Base-by-base conservation (phyloP, 2,113 vertebrate genomes). In the Thalassoma bifasciatum region DNA sequence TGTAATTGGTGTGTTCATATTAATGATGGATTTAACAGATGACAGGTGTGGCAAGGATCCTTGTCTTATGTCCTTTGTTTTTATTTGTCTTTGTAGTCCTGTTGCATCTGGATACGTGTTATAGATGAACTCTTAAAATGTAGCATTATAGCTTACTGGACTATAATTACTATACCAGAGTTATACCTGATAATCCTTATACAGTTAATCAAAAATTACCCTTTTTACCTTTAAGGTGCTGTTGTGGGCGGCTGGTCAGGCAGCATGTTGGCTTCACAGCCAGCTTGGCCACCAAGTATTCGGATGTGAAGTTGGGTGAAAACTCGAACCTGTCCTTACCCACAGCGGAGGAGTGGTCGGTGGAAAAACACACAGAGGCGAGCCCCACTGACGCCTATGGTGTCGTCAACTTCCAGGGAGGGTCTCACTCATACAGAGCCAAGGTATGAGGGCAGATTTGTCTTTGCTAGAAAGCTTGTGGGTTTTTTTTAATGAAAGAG, bases 351-450 rank as follows among this genome's bases (percentile, higher is more conserved):
- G 95, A 97, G 73, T 99, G 98, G 98, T 95, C 96, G 8, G 96
- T 99, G 93, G 97, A 99, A 91, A 97, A 96, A 90, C 96, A 99
- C 87, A 99, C 98, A 17, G 96, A 97, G 87, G 95, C 96, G 81
- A 96, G 95, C 83, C 95, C 97, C 88, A 98, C 96, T 13, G 98
- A 99, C 84, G 95, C 98, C 86, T 99, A 97, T 14, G 98, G 98
- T 72, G 94, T 99, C 93, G 95, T 99, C 93, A 98, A 99, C 93
- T 99, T 99, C 86, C 98, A 99, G 95, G 98, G 98, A 77, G 98
- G 98, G 82, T 98, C 98, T 81, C 98, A 99, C 93, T 99, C 98
- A 8, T 99, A 99, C 92, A 95, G 97, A 92, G 96, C 98, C 89
- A 99, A 99, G 97, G 98, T 96, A 92, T 22, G 73, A 66, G 34